Base-by-base conservation (phyloP, 2,888 invertebrate genomes). In the Drosophila robusta region DNA sequence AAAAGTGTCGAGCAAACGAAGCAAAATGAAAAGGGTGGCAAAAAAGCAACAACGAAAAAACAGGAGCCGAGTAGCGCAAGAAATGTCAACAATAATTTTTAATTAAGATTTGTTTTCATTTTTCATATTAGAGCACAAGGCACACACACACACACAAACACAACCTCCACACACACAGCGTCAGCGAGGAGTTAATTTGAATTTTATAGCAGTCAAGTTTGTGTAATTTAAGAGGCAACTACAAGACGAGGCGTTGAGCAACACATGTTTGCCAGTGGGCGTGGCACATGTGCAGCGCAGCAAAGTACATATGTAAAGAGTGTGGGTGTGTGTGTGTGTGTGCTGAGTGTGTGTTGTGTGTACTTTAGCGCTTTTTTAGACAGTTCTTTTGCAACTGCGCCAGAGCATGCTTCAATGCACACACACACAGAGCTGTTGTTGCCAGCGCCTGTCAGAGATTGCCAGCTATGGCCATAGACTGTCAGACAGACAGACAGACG, bases 31-130 rank as follows among this genome's bases (percentile, higher is more conserved):
- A 54, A 60, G 44, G 57, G 60, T 22, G n/a, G 11, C n/a, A 26
- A 9, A 36, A 44, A 29, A 6, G 26, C n/a, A 12, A n/a, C 18
- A 44, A 26, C 2, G 7, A 26, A 26, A 44, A 47, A 66, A n/a
- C n/a, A 38, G 51, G 56, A 52, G 63, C 65, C 61, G 41, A 45
- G 55, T 50, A 70, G 70, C 67, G 66, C 67, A 67, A 69, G 63
- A 47, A 86, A 70, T 81, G 89, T 87, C 89, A 87, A 87, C 89
- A 87, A 81, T 89, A 77, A 87, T 87, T 87, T 87, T 89, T 89
- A 87, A 87, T 87, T 89, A 87, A 87, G 87, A 87, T 78, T 88
- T 83, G 76, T 87, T 75, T 82, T 86, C 83, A 68, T 78, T 76
- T 80, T 75, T 78, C 71, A 75, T 82, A 67, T 87, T 71, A 82